Evolutionary conservation across 2,797 vertebrate species (phyloP).

Genomic region (Oreochromis grahami): DNA sequence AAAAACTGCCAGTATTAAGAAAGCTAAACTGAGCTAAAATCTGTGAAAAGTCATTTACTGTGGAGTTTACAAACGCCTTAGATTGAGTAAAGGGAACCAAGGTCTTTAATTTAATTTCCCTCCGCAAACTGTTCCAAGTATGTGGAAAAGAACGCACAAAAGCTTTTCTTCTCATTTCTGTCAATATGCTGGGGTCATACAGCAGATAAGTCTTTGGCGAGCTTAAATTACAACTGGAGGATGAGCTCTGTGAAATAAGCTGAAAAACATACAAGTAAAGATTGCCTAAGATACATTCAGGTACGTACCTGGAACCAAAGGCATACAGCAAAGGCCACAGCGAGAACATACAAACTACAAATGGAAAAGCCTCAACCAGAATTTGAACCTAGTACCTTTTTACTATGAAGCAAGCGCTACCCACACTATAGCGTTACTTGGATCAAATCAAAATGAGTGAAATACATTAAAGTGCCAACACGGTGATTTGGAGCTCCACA

Average conservation of each 20-base stretch:
- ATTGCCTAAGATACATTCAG: neutral
- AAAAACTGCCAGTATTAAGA: neutral
- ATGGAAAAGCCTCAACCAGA: rapidly evolving
- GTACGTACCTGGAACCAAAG: neutral
- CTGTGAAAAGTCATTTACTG: neutral
- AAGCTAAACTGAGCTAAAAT: neutral
- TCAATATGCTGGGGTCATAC: neutral
- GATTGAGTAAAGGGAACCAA: neutral
- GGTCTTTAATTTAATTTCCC: neutral
- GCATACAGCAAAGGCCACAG: neutral
- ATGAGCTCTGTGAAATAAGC: neutral
- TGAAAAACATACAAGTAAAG: neutral
- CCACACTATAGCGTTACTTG: neutral
- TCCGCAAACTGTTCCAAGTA: neutral
- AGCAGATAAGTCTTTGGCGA: neutral
- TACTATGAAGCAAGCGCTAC: rapidly evolving
- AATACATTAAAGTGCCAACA: neutral
- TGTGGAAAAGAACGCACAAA: neutral
- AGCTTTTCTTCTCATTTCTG: neutral
- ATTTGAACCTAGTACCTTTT: rapidly evolving
- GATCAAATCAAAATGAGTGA: rapidly evolving
- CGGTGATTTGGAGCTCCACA: neutral
- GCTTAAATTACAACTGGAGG: neutral
- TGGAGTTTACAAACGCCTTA: neutral
- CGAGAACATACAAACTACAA: rapidly evolving